Evolutionary conservation across 1,140 invertebrate species (phyloP).

Genomic region (Chironomus tepperi): DNA sequence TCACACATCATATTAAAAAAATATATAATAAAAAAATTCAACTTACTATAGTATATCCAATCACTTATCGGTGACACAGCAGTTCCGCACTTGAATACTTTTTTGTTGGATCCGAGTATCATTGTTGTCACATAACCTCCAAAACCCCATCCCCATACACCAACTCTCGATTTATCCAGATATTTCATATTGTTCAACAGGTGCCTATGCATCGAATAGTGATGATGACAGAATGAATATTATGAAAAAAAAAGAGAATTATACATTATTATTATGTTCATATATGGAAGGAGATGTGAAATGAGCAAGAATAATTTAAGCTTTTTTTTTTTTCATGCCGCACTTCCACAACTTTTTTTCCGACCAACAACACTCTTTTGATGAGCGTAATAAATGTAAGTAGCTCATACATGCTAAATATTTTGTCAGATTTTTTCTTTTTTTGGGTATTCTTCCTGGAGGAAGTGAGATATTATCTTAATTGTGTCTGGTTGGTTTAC

Average conservation of each 20-base stretch:
- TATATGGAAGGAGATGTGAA: neutral
- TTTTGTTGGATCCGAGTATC: slow-evolving; percentile 75
- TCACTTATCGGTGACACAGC: slow-evolving; percentile 89
- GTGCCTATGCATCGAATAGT: slow-evolving; percentile 45
- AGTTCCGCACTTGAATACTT: slow-evolving; percentile 83
- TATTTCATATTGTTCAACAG: slow-evolving; percentile 73
- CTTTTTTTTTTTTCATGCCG: too few relatives aligned
- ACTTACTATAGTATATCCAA: slow-evolving; percentile 90
- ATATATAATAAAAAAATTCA: slow-evolving; percentile 17
- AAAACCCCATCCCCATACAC: slow-evolving; percentile 96
- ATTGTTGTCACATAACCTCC: slow-evolving; percentile 87
- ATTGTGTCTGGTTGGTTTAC: too few relatives aligned
- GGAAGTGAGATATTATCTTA: too few relatives aligned
- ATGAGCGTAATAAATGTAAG: too few relatives aligned
- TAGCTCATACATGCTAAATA: too few relatives aligned
- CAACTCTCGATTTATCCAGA: slow-evolving; percentile 76
- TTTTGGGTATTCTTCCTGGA: too few relatives aligned
- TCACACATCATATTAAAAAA: too few relatives aligned
- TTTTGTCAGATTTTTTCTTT: too few relatives aligned
- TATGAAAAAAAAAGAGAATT: too few relatives aligned
- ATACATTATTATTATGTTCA: neutral
- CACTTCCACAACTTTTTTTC: too few relatives aligned
- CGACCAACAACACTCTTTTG: too few relatives aligned
- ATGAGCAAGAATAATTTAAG: neutral
- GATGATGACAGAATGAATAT: too few relatives aligned